Percentiles rank a stretch among this genome's conserved stretches.
phyloP scores from a whole-genome alignment of 2,888 invertebrate species.

The Elaeidobius kamerunicus region DNA sequence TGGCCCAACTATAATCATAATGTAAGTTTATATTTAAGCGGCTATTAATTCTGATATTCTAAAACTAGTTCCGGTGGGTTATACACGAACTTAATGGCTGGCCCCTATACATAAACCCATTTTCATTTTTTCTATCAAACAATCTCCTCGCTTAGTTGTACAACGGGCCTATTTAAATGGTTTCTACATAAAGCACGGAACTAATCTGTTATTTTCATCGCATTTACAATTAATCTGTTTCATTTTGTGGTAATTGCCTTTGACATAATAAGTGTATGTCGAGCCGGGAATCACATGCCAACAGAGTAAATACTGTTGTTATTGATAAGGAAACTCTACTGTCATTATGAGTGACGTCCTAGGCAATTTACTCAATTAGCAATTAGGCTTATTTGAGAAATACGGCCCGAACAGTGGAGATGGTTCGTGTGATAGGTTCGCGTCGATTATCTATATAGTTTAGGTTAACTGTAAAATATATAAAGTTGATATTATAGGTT shows the following conservation, averaged over 20 bases:
- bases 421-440: too few relatives aligned
- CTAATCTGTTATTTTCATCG: constrained; percentile 18
- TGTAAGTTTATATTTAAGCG: too few relatives aligned
- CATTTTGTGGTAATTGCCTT: constrained; percentile 16
- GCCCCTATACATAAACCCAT: too few relatives aligned
- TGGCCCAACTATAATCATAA: too few relatives aligned
- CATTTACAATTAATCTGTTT: constrained; percentile 21
- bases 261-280: constrained; percentile 11
- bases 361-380: not conserved
- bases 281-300: not conserved
- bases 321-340: not conserved
- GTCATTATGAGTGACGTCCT: not conserved
- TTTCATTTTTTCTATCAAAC: not conserved
- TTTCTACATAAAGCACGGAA: constrained; percentile 15
- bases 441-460: too few relatives aligned
- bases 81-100: too few relatives aligned
- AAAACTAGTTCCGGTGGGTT: too few relatives aligned
- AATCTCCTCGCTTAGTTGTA: not conserved
- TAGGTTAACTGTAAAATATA: too few relatives aligned
- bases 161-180: constrained; percentile 12
- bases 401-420: too few relatives aligned
- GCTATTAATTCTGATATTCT: too few relatives aligned
- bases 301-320: constrained; percentile 7
- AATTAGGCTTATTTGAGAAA: not conserved
- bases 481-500: too few relatives aligned